A percentile compares a stretch with the other conserved stretches of the same genome.
phyloP scores from a whole-genome alignment of 2,888 invertebrate genomes.

The Carterocephalus palaemon region DNA sequence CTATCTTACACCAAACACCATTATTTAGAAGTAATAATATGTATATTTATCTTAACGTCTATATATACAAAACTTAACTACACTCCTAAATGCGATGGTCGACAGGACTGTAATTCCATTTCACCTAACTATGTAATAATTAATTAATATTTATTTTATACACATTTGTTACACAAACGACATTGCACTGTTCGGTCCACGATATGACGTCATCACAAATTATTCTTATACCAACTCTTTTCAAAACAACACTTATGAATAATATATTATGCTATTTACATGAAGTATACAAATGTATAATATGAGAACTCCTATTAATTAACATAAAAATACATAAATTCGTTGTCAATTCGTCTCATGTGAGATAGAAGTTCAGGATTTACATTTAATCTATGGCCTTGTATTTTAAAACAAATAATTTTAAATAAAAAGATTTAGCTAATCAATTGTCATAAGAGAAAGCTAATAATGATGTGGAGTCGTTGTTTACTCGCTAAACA shows the following conservation, averaged over 20 bases:
- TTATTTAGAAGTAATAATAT: conserved; percentile 55
- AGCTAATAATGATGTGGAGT: too few species aligned
- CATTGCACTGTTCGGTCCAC: conserved; percentile 73
- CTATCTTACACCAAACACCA: conserved; percentile 76
- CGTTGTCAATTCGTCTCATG: background rate
- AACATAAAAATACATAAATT: conserved; percentile 7
- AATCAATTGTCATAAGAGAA: too few species aligned
- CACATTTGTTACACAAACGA: conserved; percentile 67
- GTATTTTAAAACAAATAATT: too few species aligned
- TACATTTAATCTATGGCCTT: too few species aligned
- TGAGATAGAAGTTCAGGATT: too few species aligned
- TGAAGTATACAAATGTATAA: conserved; percentile 3
- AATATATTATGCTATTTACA: too few species aligned
- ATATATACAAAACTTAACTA: conserved; percentile 71
- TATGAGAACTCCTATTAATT: too few species aligned
- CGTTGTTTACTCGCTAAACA: conserved; percentile 36
- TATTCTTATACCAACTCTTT: conserved; percentile 50
- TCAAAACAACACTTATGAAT: conserved; percentile 5
- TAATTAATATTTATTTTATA: conserved; percentile 55
- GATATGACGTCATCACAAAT: conserved; percentile 56
- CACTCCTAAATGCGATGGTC: conserved; percentile 68
- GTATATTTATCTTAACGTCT: conserved; percentile 51
- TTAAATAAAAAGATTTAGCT: too few species aligned
- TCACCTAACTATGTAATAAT: conserved; percentile 66
- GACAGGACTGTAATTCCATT: conserved; percentile 70